These are phyloP conservation scores for Monopterus albus DNA, from an alignment of 2,113 vertebrate genomes.

Conservation along the genomic window DNA sequence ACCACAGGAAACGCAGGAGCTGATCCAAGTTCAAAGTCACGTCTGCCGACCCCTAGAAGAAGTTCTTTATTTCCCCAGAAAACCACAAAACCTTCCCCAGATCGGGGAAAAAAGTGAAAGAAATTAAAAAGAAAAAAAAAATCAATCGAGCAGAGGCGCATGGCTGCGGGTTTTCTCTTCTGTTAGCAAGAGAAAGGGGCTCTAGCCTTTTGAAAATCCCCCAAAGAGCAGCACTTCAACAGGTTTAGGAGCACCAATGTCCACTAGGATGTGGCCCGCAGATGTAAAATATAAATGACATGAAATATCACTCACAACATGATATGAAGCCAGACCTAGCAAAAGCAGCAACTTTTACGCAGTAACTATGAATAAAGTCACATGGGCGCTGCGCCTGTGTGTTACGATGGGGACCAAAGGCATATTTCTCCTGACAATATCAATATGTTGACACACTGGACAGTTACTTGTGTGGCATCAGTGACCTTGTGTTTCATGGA, in stretches of 20 bases:
- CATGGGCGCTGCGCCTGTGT: slow-evolving; percentile 6
- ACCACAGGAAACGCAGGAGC: slow-evolving; percentile 91
- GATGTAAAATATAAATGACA: slow-evolving; percentile 32
- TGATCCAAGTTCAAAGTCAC: slow-evolving; percentile 99
- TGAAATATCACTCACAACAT: slow-evolving; percentile 7
- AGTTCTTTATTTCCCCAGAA: slow-evolving; percentile 90
- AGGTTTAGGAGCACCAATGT: slow-evolving; percentile 72
- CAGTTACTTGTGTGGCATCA: slow-evolving; percentile 84
- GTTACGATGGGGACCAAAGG: slow-evolving; percentile 22
- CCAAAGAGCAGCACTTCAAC: slow-evolving; percentile 81
- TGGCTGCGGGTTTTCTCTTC: slow-evolving; percentile 66
- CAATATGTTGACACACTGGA: slow-evolving; percentile 91
- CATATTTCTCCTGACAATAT: slow-evolving; percentile 83
- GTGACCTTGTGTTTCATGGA: slow-evolving; percentile 88
- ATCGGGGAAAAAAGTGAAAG: slow-evolving; percentile 59
- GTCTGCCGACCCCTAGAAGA: slow-evolving; percentile 88
- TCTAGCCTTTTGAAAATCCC: slow-evolving; percentile 47
- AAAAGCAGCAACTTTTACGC: too few species aligned
- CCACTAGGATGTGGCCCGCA: background rate
- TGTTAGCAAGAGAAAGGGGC: slow-evolving; percentile 48
- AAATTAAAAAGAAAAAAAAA: slow-evolving; percentile 51
- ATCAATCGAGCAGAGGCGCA: slow-evolving; percentile 72
- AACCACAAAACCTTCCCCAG: slow-evolving; percentile 82
- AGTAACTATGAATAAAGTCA: slow-evolving; percentile 26
- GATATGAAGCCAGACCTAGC: slow-evolving; percentile 4